A percentile compares a stretch with the other conserved stretches of the same genome.
These are phyloP conservation scores for Sarcophaga peregrina DNA, from an alignment of 1,140 invertebrate genomes.

Conservation along the genomic window DNA sequence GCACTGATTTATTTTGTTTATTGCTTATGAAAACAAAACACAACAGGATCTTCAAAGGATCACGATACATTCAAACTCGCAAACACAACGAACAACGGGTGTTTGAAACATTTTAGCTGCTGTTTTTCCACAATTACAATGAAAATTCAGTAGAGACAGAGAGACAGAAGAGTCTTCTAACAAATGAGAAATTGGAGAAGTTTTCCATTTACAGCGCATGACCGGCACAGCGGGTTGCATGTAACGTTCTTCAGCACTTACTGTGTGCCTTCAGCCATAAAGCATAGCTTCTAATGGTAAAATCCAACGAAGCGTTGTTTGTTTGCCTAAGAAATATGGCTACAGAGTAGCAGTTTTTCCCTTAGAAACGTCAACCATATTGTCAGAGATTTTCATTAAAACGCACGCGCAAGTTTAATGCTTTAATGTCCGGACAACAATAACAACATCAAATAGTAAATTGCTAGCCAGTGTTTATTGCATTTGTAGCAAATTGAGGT, in stretches of 20 bases:
- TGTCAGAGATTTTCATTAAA: neutral
- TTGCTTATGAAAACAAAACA: neutral
- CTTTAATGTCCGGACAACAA: conserved; percentile 1
- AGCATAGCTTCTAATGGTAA: neutral
- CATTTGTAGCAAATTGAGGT: conserved; percentile 1
- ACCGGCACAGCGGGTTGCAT: conserved; percentile 31
- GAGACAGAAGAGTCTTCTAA: neutral
- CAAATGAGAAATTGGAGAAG: conserved; percentile 34
- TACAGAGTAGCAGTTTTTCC: conserved; percentile 11
- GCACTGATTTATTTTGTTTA: neutral
- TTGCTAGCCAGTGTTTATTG: neutral
- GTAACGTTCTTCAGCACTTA: neutral
- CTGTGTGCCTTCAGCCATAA: neutral
- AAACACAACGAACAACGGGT: conserved; percentile 14
- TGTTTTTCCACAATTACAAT: conserved; percentile 15
- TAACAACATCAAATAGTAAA: neutral
- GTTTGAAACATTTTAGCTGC: conserved; percentile 25
- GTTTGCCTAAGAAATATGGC: neutral
- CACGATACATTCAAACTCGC: no score
- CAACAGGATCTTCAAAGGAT: neutral
- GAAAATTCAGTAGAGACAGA: neutral
- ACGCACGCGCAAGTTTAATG: conserved; percentile 39
- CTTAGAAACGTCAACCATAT: neutral
- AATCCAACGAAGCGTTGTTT: neutral
- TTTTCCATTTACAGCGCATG: neutral